A percentile compares a stretch with the other conserved stretches of the same genome.
phyloP scores from a whole-genome alignment of 2,888 invertebrate species.

The Athalia rosae region DNA sequence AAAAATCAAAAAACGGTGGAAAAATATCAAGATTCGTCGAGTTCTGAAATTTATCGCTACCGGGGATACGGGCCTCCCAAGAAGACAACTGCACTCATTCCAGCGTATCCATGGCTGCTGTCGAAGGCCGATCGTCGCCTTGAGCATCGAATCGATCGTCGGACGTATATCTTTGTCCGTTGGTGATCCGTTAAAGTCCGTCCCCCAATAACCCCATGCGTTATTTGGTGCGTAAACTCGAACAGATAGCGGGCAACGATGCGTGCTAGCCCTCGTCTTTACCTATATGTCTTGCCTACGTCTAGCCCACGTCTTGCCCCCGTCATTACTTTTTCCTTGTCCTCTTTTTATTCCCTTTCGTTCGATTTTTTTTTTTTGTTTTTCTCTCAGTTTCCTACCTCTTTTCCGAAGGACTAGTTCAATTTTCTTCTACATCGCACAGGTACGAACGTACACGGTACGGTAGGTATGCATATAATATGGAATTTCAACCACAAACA shows the following conservation, averaged over 20 bases:
- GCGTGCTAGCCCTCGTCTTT: conserved; percentile 35
- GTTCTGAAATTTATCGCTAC: too few species aligned
- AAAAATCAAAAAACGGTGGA: too few species aligned
- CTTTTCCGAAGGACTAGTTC: too few species aligned
- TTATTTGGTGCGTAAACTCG: conserved; percentile 25
- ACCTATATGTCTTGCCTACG: background rate
- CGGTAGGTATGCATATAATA: too few species aligned
- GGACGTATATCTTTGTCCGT: conserved; percentile 3
- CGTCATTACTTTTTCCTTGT: background rate
- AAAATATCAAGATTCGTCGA: too few species aligned
- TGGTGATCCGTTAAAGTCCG: conserved; percentile 7
- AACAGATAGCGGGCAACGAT: conserved; percentile 22
- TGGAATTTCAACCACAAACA: too few species aligned
- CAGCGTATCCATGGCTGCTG: background rate
- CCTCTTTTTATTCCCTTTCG: background rate
- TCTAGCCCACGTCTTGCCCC: conserved; percentile 14
- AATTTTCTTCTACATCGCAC: too few species aligned
- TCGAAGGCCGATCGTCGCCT: background rate
- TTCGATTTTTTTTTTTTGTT: background rate
- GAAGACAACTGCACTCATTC: too few species aligned
- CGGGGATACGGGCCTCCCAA: too few species aligned
- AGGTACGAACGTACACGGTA: too few species aligned
- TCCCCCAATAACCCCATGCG: conserved; percentile 14
- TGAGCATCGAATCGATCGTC: conserved; percentile 9
- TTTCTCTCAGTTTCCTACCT: background rate